These are phyloP conservation scores for Sclerodermus sp. DNA, from an alignment of 2,888 invertebrate genomes.

Conservation along the genomic window DNA sequence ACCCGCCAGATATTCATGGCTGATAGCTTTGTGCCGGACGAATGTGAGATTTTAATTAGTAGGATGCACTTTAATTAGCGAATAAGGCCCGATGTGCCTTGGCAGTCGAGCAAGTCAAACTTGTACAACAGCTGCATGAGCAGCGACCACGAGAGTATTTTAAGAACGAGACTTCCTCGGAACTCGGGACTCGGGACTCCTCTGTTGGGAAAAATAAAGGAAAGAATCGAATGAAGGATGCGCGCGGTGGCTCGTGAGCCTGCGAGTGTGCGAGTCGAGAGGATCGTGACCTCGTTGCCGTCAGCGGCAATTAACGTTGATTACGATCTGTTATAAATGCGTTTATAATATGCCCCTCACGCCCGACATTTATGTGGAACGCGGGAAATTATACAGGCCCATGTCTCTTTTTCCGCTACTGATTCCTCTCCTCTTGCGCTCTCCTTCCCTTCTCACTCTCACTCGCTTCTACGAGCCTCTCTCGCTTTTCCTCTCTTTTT, in stretches of 20 bases:
- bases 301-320: constrained; percentile 36
- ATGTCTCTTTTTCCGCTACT: not conserved
- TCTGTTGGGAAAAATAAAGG: no score
- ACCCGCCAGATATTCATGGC: constrained; percentile 14
- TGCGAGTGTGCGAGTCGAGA: not conserved
- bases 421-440: not conserved
- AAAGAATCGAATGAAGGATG: no score
- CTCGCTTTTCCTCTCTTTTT: no score
- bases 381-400: constrained; percentile 26
- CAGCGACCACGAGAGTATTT: no score
- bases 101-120: no score
- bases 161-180: no score
- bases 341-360: constrained; percentile 33
- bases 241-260: no score
- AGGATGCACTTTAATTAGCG: constrained; percentile 37
- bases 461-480: not conserved
- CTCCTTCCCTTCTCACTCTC: not conserved
- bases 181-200: no score
- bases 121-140: no score
- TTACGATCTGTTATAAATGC: constrained; percentile 37
- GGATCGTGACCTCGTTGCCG: constrained; percentile 1
- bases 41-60: constrained; percentile 43
- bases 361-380: constrained; percentile 26
- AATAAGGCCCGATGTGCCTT: constrained; percentile 28
- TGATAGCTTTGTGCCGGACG: constrained; percentile 17